phyloP scores from a whole-genome alignment of 2,888 invertebrate genomes.

The Kryphioiulus occultus region DNA sequence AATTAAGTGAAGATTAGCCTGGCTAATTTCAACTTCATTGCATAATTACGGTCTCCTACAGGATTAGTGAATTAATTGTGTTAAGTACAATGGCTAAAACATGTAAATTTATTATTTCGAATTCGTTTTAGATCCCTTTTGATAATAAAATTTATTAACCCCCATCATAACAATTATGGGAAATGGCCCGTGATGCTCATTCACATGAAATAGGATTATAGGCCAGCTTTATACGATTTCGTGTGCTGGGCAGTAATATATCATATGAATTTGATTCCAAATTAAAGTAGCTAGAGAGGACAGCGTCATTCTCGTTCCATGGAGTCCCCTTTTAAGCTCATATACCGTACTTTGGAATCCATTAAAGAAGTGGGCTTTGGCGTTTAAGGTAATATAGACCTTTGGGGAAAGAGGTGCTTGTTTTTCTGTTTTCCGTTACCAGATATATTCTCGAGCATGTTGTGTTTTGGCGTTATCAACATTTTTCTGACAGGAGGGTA shows the following conservation, averaged over 20 bases:
- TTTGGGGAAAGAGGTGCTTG: background rate
- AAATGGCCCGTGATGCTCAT: conserved; percentile 22
- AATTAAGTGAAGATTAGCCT: background rate
- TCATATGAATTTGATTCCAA: background rate
- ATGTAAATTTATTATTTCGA: conserved; percentile 26
- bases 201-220: background rate
- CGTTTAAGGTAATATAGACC: conserved; percentile 22
- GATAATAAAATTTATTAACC: conserved; percentile 31
- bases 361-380: background rate
- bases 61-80: conserved; percentile 25
- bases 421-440: background rate
- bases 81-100: background rate
- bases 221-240: background rate
- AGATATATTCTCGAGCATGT: background rate
- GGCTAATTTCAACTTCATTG: background rate
- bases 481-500: conserved; percentile 40
- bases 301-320: background rate
- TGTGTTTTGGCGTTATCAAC: conserved; percentile 43
- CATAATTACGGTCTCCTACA: background rate
- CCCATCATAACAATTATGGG: conserved; percentile 26
- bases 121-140: background rate
- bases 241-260: background rate
- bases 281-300: background rate
- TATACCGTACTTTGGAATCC: background rate
- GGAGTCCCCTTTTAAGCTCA: background rate